phyloP scores from a whole-genome alignment of 2,113 vertebrate genomes.

The Phrynosoma blainvillii region DNA sequence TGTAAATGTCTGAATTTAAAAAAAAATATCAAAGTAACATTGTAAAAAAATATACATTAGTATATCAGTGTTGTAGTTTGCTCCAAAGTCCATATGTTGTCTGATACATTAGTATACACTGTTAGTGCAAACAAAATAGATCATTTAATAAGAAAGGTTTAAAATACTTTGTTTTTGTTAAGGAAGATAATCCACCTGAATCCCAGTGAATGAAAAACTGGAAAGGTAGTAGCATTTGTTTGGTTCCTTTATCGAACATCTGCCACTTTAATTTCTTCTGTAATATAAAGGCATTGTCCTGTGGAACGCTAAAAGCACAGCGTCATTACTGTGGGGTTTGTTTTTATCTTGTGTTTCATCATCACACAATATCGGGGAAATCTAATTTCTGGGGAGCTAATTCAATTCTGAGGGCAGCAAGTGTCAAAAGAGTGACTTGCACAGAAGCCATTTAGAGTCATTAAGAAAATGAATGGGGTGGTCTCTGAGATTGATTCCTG shows the following conservation, averaged over 20 bases:
- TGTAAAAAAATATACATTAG: background rate
- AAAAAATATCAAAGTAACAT: background rate
- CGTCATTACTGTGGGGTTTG: fast-evolving
- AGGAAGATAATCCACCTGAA: slow-evolving; percentile 73
- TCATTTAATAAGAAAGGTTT: slow-evolving; percentile 45
- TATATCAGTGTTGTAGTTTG: background rate
- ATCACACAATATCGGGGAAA: slow-evolving; percentile 4
- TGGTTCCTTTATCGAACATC: slow-evolving; percentile 61
- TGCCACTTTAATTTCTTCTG: slow-evolving; percentile 54
- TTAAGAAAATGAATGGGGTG: slow-evolving; percentile 47
- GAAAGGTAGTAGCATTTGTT: slow-evolving; percentile 61
- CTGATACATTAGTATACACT: slow-evolving; percentile 24
- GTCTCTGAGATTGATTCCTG: slow-evolving; percentile 30
- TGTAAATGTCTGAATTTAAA: background rate
- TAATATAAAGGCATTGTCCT: background rate
- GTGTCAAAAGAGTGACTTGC: background rate
- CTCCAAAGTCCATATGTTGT: background rate
- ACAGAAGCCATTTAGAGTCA: slow-evolving; percentile 35
- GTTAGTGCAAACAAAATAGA: slow-evolving; percentile 7
- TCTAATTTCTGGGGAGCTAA: slow-evolving; percentile 35
- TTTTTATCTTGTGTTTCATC: background rate
- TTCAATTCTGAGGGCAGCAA: slow-evolving; percentile 30
- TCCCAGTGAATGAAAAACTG: slow-evolving; percentile 64
- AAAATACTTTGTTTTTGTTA: slow-evolving; percentile 52
- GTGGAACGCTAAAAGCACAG: slow-evolving; percentile 15